Evolutionary conservation across 2,113 vertebrate species (phyloP).

Genomic region (Callorhinus ursinus): DNA sequence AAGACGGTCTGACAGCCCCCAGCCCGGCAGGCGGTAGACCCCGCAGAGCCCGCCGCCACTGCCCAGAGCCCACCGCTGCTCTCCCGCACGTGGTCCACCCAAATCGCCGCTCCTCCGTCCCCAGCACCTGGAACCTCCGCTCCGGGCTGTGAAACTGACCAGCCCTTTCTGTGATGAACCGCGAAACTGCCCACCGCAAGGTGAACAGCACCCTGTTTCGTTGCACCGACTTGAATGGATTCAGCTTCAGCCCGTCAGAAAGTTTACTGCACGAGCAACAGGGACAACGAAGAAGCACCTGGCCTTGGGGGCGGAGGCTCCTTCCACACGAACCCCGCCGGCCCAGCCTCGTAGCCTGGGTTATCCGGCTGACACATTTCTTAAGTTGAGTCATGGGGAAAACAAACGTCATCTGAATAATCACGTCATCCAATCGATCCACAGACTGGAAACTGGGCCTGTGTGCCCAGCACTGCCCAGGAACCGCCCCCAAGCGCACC

Average conservation of each 20-base stretch:
- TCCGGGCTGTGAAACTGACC: neutral
- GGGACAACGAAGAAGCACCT: fast-evolving
- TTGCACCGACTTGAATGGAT: fast-evolving
- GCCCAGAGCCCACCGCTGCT: neutral
- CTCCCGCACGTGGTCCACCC: neutral
- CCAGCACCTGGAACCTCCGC: neutral
- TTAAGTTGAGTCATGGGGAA: neutral
- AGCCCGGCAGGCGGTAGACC: too few species aligned
- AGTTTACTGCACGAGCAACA: neutral
- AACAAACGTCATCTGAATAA: neutral
- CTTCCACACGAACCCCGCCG: neutral
- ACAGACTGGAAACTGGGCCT: neutral
- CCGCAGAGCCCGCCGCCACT: too few species aligned
- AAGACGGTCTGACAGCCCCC: neutral
- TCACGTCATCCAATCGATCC: neutral
- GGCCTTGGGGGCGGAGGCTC: neutral
- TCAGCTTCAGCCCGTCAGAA: neutral
- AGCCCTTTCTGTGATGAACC: neutral
- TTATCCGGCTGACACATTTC: neutral
- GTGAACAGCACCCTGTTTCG: neutral
- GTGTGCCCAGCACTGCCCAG: fast-evolving
- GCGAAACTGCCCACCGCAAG: fast-evolving
- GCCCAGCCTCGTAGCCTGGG: neutral
- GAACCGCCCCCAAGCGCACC: neutral
- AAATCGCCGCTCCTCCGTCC: neutral